Evolutionary conservation across 1,140 invertebrate genomes (phyloP), one percentile per base, ranked within the genome.

Genomic region (Drosophila bocki): DNA sequence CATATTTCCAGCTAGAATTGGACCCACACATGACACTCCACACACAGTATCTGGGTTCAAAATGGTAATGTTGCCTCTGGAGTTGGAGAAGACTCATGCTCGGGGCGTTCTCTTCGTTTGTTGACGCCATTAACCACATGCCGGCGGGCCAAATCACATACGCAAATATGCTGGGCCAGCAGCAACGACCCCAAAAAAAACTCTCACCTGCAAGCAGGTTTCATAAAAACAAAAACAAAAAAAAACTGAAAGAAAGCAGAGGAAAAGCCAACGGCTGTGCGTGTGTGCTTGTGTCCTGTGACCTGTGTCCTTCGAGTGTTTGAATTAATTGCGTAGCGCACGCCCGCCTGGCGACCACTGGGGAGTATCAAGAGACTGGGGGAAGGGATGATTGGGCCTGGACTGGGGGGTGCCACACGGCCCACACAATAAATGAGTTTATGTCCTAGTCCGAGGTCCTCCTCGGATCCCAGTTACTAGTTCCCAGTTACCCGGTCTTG

Each of bases 301-400:
- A 69, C 61, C 57, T 61, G 58, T 62, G 83, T 87, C 84, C 84
- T 87, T 87, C 84, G 84, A 88, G 85, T 87, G 84, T 84, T 84
- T 87, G 85, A 88, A 87, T 84, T 87, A 87, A 87, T 87, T 87
- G 84, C 84, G 80, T 88, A 88, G 78, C 69, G 80, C 84, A 88
- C 84, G 84, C 84, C 84, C 85, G 85, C 61, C 85, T 87, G 84
- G 84, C 84, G 84, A 57, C 84, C 77, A 72, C 29, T 47, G 50
- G 50, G 50, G 29, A 51, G 7, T 5, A 6, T n/a, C 3, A 3
- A 12, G 15, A 12, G 48, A 12, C 26, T n/a, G 3, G 26, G 26
- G 29, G 9, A 17, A 51, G 50, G 50, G 50, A 51, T 32, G 48
- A 32, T 33, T 51, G 48, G 48, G 8, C 29, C 15, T 5, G 47